Evolutionary conservation across 2,113 vertebrate genomes (phyloP).

Genomic region (Podarcis muralis): DNA sequence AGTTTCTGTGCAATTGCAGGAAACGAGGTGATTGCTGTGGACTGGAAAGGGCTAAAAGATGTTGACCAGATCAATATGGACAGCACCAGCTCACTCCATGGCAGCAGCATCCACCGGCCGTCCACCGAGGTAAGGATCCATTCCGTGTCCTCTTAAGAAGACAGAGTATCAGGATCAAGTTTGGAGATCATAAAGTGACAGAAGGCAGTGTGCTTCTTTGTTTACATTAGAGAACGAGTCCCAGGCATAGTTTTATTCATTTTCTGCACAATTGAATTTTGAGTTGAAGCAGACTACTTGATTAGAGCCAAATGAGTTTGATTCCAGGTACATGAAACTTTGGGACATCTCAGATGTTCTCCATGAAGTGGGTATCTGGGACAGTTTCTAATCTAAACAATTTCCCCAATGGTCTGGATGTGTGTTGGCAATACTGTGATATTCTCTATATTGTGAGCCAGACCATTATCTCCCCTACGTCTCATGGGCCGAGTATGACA

Average conservation of each 20-base stretch:
- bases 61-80: conserved; percentile 83
- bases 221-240: not conserved
- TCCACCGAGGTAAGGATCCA: conserved; percentile 76
- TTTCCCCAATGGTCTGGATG: not conserved
- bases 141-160: not conserved
- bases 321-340: conserved; percentile 23
- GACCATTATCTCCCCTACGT: no score
- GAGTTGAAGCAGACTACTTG: not conserved
- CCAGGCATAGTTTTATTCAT: not conserved
- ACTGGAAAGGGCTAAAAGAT: conserved; percentile 84
- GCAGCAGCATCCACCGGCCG: conserved; percentile 80
- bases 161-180: not conserved
- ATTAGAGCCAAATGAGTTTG: not conserved
- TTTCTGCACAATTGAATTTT: not conserved
- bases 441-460: not conserved
- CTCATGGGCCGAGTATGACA: no score
- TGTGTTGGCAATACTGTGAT: not conserved
- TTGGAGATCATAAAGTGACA: not conserved
- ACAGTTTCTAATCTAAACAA: not conserved
- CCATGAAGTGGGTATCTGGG: not conserved
- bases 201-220: not conserved
- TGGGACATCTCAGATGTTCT: not conserved
- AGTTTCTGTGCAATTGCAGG: conserved; percentile 61
- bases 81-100: conserved; percentile 81
- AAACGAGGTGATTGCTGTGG: conserved; percentile 80